These are phyloP conservation scores for Byasa hedistus DNA, from an alignment of 2,888 invertebrate species.

Conservation along the genomic window DNA sequence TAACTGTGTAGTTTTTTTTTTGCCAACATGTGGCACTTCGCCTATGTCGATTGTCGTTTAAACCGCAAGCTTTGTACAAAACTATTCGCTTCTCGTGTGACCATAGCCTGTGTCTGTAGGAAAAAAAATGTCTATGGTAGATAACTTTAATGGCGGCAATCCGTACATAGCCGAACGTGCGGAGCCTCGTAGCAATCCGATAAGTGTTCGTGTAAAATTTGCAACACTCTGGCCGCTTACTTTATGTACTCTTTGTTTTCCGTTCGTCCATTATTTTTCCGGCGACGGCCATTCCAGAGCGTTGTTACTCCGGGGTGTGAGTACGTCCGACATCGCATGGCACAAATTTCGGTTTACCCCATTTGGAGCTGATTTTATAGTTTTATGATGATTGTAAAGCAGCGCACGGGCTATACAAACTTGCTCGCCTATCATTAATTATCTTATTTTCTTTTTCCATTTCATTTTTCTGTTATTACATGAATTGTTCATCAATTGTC, in stretches of 20 bases:
- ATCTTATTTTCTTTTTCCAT: conserved; percentile 47
- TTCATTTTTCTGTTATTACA: conserved; percentile 53
- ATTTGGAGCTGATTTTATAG: conserved; percentile 31
- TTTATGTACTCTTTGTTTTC: conserved; percentile 31
- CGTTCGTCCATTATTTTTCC: conserved; percentile 31
- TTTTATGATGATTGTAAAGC: conserved; percentile 45
- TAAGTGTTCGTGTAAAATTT: conserved; percentile 19
- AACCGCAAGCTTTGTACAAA: conserved; percentile 50
- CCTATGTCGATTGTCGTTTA: conserved; percentile 53
- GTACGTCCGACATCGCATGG: conserved; percentile 31
- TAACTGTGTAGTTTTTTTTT: conserved; percentile 9
- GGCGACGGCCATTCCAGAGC: conserved; percentile 28
- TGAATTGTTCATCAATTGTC: conserved; percentile 66
- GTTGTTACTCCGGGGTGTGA: conserved; percentile 12
- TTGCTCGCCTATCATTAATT: conserved; percentile 54
- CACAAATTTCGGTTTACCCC: conserved; percentile 49
- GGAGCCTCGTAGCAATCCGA: conserved; percentile 4
- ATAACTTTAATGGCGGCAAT: conserved; percentile 38
- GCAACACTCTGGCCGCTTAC: conserved; percentile 26
- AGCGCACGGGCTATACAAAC: conserved; percentile 46
- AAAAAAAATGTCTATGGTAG: conserved; percentile 43
- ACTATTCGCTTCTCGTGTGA: conserved; percentile 43
- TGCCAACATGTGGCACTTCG: conserved; percentile 41
- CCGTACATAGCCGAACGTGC: conserved; percentile 39
- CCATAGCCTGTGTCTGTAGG: conserved; percentile 38